A percentile compares a stretch with the other conserved stretches of the same genome.
These are phyloP conservation scores for Mus musculus DNA, from an alignment of 2,113 vertebrate species.

Conservation along the genomic window DNA sequence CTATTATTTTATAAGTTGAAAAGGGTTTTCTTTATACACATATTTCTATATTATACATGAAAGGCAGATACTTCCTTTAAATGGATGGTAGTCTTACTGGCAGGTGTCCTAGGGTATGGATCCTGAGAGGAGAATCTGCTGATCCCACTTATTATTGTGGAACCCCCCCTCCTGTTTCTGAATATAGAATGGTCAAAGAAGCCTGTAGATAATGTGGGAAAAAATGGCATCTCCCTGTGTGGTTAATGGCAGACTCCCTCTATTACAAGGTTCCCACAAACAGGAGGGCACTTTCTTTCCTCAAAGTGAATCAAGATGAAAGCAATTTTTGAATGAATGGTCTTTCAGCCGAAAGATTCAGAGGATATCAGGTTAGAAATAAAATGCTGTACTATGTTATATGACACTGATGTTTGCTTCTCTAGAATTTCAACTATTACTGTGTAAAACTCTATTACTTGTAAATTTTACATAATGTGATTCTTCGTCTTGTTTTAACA, in stretches of 20 bases:
- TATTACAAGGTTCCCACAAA: constrained; percentile 12
- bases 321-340: not conserved
- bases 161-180: not conserved
- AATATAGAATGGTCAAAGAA: constrained; percentile 28
- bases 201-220: not conserved
- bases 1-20: not conserved
- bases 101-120: not conserved
- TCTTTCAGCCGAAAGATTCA: not conserved
- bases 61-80: constrained; percentile 13
- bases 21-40: not conserved
- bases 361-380: constrained; percentile 1
- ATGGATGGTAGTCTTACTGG: not conserved
- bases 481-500: not conserved
- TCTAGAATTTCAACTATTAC: not conserved
- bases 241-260: not conserved
- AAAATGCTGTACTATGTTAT: not conserved
- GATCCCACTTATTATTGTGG: not conserved
- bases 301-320: constrained; percentile 48
- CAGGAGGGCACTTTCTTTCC: constrained; percentile 20
- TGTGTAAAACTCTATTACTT: not conserved
- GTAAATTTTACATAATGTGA: constrained; percentile 21
- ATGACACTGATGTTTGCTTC: not conserved
- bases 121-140: not conserved
- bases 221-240: constrained; percentile 17
- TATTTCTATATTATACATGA: not conserved